These are phyloP conservation scores for Drosophila eohydei DNA, from an alignment of 2,888 invertebrate species.

Conservation along the genomic window DNA sequence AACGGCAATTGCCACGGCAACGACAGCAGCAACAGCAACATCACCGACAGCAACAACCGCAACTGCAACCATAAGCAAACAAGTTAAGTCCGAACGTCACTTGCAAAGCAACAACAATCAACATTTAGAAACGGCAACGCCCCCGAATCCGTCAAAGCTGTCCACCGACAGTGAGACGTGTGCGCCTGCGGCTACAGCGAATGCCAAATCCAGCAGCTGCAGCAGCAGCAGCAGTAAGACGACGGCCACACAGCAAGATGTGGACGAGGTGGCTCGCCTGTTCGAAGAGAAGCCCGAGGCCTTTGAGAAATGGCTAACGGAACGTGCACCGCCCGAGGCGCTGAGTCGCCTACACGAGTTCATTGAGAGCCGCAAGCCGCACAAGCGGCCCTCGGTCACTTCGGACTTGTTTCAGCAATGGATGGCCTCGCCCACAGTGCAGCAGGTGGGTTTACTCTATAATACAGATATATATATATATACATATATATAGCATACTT, in stretches of 20 bases:
- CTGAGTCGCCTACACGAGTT: slow-evolving; percentile 87
- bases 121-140: slow-evolving; percentile 37
- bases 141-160: slow-evolving; percentile 35
- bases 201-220: slow-evolving; percentile 31
- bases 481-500: slow-evolving; percentile 8
- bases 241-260: slow-evolving; percentile 77
- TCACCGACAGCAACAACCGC: slow-evolving; percentile 6
- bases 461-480: neutral
- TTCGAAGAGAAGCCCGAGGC: slow-evolving; percentile 89
- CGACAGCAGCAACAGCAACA: slow-evolving; percentile 21
- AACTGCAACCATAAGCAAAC: slow-evolving; percentile 52
- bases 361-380: slow-evolving; percentile 86
- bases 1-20: slow-evolving; percentile 17
- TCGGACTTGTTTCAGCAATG: slow-evolving; percentile 94
- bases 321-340: slow-evolving; percentile 90
- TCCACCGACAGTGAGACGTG: slow-evolving; percentile 23
- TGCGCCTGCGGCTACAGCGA: slow-evolving; percentile 28
- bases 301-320: slow-evolving; percentile 91
- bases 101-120: slow-evolving; percentile 69
- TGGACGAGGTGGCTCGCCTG: slow-evolving; percentile 84
- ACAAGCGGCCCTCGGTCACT: slow-evolving; percentile 90
- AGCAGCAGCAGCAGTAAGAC: slow-evolving; percentile 30
- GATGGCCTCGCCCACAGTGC: slow-evolving; percentile 90
- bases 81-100: slow-evolving; percentile 59
- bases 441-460: slow-evolving; percentile 87